phyloP scores from a whole-genome alignment of 2,113 vertebrate species.

The Henicopernis longicauda region DNA sequence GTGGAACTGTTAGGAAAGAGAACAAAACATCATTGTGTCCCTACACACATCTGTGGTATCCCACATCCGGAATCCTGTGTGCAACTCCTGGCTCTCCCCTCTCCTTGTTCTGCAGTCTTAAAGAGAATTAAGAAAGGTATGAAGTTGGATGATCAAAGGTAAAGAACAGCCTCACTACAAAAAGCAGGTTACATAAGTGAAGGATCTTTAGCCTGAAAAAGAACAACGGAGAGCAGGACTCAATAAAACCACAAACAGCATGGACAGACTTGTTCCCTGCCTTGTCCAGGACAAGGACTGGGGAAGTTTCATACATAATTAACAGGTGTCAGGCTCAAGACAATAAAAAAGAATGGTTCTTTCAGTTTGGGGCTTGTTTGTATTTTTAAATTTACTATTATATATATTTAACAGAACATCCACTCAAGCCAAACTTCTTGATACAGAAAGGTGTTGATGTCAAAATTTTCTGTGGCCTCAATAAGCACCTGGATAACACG shows the following conservation, averaged over 20 bases:
- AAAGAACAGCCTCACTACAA: neutral
- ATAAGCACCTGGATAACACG: neutral
- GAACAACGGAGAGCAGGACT: neutral
- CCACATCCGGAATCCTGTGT: neutral
- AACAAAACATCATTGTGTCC: neutral
- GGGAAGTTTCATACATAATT: neutral
- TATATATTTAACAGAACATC: neutral
- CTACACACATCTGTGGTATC: neutral
- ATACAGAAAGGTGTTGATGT: neutral
- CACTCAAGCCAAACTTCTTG: neutral
- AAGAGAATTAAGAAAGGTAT: neutral
- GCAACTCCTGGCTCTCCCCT: neutral
- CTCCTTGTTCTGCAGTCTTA: neutral
- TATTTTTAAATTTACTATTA: neutral
- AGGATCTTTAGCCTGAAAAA: neutral
- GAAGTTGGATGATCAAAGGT: neutral
- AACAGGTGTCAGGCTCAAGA: neutral
- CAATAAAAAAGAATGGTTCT: neutral
- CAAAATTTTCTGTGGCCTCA: neutral
- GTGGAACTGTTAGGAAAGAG: neutral
- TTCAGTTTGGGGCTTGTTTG: neutral
- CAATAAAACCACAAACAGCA: neutral
- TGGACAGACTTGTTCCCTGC: neutral
- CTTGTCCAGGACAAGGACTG: neutral
- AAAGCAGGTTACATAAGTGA: neutral